phyloP scores from a whole-genome alignment of 2,888 invertebrate genomes.

The Acronicta alni region DNA sequence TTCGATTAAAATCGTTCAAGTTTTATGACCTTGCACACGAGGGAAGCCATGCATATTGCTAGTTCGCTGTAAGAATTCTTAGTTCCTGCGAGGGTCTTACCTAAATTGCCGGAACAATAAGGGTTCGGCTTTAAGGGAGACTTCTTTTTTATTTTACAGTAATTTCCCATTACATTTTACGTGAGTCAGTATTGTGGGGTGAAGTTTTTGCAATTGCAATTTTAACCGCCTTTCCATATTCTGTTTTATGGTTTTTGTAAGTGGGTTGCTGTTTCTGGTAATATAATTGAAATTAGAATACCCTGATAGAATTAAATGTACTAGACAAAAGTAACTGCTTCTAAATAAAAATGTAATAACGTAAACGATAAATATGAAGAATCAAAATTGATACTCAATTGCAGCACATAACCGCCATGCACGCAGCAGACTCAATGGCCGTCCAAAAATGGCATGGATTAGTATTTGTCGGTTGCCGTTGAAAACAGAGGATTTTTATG shows the following conservation, averaged over 20 bases:
- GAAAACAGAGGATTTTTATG: constrained; percentile 79
- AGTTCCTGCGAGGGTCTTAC: constrained; percentile 63
- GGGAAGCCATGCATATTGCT: constrained; percentile 63
- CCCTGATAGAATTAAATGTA: background rate
- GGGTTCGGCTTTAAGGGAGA: constrained; percentile 63
- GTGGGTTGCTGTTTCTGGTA: constrained; percentile 40
- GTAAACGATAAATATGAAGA: constrained; percentile 32
- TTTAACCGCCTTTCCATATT: constrained; percentile 54
- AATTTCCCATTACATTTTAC: constrained; percentile 71
- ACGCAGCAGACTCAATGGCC: constrained; percentile 66
- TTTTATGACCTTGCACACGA: constrained; percentile 60
- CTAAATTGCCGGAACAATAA: constrained; percentile 71
- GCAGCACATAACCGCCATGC: constrained; percentile 61
- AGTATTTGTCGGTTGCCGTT: constrained; percentile 67
- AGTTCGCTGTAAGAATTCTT: constrained; percentile 67
- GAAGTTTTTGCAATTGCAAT: constrained; percentile 62
- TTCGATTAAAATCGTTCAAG: constrained; percentile 61
- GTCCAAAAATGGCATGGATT: constrained; percentile 68
- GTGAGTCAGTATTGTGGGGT: constrained; percentile 65
- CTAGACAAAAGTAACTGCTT: background rate
- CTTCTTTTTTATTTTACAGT: constrained; percentile 69
- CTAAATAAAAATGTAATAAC: constrained; percentile 3
- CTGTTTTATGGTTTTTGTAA: constrained; percentile 55
- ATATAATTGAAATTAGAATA: constrained; percentile 33
- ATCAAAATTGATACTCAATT: constrained; percentile 28